A percentile compares a stretch with the other conserved stretches of the same genome.
phyloP scores from a whole-genome alignment of 1,140 invertebrate species.

The Penaeus chinensis region DNA sequence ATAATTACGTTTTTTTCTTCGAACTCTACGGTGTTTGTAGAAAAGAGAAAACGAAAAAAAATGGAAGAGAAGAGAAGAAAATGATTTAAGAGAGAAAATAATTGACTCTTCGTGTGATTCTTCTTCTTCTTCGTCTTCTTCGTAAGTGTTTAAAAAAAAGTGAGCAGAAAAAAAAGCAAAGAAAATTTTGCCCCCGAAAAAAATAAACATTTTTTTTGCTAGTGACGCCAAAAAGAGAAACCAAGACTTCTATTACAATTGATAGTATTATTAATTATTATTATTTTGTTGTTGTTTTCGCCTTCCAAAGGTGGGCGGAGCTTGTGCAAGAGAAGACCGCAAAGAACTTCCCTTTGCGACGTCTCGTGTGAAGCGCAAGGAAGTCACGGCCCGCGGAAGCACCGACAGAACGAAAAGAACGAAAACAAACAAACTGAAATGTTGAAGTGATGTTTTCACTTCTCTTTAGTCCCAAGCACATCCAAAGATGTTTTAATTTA shows the following conservation, averaged over 20 bases:
- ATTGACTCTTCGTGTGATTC: no score
- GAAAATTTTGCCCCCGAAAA: no score
- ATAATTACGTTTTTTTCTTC: constrained; percentile 22
- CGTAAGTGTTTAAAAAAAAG: constrained; percentile 20
- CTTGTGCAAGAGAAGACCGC: no score
- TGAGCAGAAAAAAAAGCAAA: not conserved
- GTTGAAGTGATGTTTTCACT: constrained; percentile 11
- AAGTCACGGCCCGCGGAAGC: no score
- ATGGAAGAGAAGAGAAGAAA: no score
- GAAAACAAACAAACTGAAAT: not conserved
- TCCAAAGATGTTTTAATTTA: constrained; percentile 8
- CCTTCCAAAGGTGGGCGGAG: not conserved
- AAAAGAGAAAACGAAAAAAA: no score
- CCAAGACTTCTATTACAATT: constrained; percentile 10
- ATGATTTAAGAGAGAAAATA: no score
- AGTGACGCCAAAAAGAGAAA: constrained; percentile 40
- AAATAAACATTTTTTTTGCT: not conserved
- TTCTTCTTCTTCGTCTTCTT: not conserved
- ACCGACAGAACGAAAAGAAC: no score
- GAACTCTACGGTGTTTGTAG: not conserved
- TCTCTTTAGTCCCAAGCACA: constrained; percentile 23
- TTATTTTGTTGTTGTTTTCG: not conserved
- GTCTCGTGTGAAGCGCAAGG: no score
- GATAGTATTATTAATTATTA: constrained; percentile 29
- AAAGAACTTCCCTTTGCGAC: no score